Evolutionary conservation across 2,113 vertebrate genomes (phyloP), one percentile per base, ranked within the genome.

Genomic region (Paralichthys olivaceus): DNA sequence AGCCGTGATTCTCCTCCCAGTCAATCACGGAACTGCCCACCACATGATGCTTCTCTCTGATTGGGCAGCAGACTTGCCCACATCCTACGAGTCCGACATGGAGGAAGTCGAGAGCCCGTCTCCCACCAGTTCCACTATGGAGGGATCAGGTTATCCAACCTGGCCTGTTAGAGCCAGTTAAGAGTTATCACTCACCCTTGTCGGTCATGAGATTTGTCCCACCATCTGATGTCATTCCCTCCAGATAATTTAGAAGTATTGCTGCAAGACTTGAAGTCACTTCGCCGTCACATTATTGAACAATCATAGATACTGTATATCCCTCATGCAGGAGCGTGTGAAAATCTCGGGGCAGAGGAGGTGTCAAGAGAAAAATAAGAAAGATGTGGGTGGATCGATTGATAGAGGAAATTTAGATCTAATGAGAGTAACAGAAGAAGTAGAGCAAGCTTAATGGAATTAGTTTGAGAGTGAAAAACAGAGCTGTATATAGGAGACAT

Each of bases 381-480:
- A 34, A 75, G 40, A 70, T 59, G 45, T 61, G 28, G 54, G 37
- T 40, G 64, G 51, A 69, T 26, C 80, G 79, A 89, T 81, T 71
- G 76, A 88, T 76, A 5, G 54, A 60, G 72, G 47, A 70, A 72
- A 86, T 81, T 78, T 67, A 8, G 7, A 69, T 82, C 53, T 84
- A 87, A 86, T 81, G 61, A 79, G 66, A 78, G 75, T 37, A 79
- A 76, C 19, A 74, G 65, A 80, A 84, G 69, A 75, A 56, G 81
- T 14, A 72, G 59, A 76, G 75, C 14, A 64, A 61, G 37, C 65
- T 34, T 77, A 79, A 86, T 75, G 29, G 55, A 80, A 83, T 80
- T 74, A 65, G 58, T 7, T 5, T 55, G 47, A 73, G 61, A 68
- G 75, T 60, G 57, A 67, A 75, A 80, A 19, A 0, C 47, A 65